Conservation (phyloP, 2,113 vertebrate genomes). For the Hucho hucho region DNA sequence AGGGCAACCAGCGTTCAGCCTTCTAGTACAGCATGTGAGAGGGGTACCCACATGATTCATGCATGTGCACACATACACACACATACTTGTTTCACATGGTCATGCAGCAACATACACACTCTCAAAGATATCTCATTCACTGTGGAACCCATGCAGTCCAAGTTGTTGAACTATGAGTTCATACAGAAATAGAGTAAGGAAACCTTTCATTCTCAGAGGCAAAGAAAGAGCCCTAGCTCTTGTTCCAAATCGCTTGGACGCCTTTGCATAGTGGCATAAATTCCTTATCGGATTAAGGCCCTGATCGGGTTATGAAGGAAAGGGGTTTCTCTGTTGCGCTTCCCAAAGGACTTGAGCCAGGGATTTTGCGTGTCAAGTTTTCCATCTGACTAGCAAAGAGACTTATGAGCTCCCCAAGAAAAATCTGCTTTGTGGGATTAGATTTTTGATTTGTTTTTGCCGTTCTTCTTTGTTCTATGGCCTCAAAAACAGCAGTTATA, state of each 20-base stretch:
- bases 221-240: slow-evolving; percentile 3
- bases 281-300: slow-evolving; percentile 59
- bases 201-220: too few relatives aligned
- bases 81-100: background rate
- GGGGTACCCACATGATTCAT: background rate
- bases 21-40: slow-evolving; percentile 76
- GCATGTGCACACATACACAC: too few relatives aligned
- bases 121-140: too few relatives aligned
- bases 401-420: slow-evolving; percentile 31
- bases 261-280: slow-evolving; percentile 35
- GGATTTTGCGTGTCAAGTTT: slow-evolving; percentile 48
- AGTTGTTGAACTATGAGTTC: too few relatives aligned
- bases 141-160: too few relatives aligned
- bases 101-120: too few relatives aligned
- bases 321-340: slow-evolving; percentile 26
- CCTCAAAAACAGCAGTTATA: background rate
- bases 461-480: slow-evolving; percentile 13
- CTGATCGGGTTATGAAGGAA: slow-evolving; percentile 55
- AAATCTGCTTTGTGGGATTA: slow-evolving; percentile 45
- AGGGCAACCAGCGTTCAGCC: slow-evolving; percentile 72
- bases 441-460: slow-evolving; percentile 20
- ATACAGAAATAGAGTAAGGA: too few relatives aligned
- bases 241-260: slow-evolving; percentile 23
- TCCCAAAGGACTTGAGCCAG: slow-evolving; percentile 26
- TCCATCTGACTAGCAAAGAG: slow-evolving; percentile 39